Base-by-base conservation (phyloP, 2,113 vertebrate genomes). In the Actinemys pallida region DNA sequence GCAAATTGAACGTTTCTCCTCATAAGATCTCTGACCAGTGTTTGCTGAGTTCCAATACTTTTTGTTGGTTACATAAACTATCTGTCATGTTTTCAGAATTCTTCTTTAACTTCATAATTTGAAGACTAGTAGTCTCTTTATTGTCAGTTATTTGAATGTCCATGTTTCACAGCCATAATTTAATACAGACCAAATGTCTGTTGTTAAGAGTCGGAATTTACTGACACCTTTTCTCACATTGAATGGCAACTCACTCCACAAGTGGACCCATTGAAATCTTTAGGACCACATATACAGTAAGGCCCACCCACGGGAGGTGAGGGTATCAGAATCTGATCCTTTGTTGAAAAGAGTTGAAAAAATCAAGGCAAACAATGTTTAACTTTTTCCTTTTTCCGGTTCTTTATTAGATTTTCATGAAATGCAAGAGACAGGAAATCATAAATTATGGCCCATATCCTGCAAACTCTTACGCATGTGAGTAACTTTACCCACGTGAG, bases 381-480 rank as follows among this genome's bases (percentile, higher is more conserved):
- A 45, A 47, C 42, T 76, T 76, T 27, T 76, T 39, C 14, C 6
- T 45, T 22, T 69, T 75, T 75, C 14, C 91, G 49, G 57, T 89
- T 94, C 78, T 83, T 87, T 96, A 89, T 96, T 93, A 84, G 62
- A 78, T 2, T 90, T 88, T 27, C 8, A 17, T 69, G 11, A 87
- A 90, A 84, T 54, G 10, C 27, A 4, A 52, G 42, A 84, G 52
- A 86, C 0, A 0, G 88, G 78, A 95, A 84, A 86, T 86, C 8
- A 45, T 31, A 47, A 79, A 82, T 14, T 83, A 85, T 19, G 83
- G 31, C 50, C 42, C 54, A 62, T 84, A 91, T 17, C 35, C 93
- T 92, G 56, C 56, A 89, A 89, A 27, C 4, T 22, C 89, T 80
- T 72, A 10, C 76, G 17, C 62, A 25, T 79, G 56, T 83, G 25